Base-by-base conservation (phyloP, 2,113 vertebrate genomes). In the Strix aluco region DNA sequence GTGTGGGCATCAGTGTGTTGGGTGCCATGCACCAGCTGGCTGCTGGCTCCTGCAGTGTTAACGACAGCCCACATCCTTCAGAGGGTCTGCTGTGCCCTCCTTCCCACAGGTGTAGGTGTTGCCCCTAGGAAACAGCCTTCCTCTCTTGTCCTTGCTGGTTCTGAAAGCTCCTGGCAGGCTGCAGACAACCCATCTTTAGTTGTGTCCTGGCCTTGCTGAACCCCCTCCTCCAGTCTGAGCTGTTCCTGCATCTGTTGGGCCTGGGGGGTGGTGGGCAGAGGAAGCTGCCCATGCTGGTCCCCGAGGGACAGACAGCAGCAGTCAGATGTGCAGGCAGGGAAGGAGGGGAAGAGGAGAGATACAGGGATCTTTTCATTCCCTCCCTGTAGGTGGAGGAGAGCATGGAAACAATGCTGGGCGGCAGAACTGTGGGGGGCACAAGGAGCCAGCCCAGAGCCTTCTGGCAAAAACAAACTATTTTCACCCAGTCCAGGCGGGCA, bases 341-440 rank as follows among this genome's bases (percentile, higher is more conserved):
- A 81, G 59, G 79, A 93, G 71, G 78, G 71, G 30, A 88, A 73
- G 63, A 87, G 44, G 63, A 79, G 26, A 55, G 80, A 95, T 78
- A 96, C 85, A 97, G 73, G 92, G 95, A 97, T 88, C 96, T 98
- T 98, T 96, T 97, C 80, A 95, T 98, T 92, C 62, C 90, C 63
- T 97, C 94, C 62, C 96, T 96, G 98, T 98, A 98, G 98, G 98
- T 97, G 98, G 98, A 83, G 36, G 92, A 93, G 94, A 97, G 97
- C 97, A 98, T 52, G 98, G 96, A 92, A 98, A 98, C 97, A 97
- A 98, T 98, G 96, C 94, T 58, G 95, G 94, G 88, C 30, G 34
- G 95, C 90, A 59, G 89, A 85, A 95, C 88, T 96, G 97, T 82
- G 96, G 97, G 96, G 98, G 96, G 87, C 94, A 94, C 73, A 75